Conservation (phyloP, 1,140 invertebrate genomes). For the Drosophila kepulauana region DNA sequence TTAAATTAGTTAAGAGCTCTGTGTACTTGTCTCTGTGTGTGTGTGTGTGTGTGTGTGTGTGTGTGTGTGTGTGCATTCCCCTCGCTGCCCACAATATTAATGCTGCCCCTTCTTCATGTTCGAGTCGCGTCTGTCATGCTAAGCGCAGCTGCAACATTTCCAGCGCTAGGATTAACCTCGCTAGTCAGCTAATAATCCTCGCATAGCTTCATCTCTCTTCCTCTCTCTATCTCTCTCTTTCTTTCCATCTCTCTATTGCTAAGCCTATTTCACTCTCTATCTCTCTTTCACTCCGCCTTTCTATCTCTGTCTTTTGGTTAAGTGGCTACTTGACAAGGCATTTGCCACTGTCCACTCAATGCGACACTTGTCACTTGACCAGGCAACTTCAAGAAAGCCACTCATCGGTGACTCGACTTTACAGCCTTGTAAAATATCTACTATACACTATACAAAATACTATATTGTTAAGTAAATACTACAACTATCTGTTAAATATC, state of each 20-base stretch:
- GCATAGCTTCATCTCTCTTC: too few species aligned
- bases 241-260: not conserved
- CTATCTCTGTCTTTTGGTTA: not conserved
- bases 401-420: not conserved
- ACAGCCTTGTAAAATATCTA: not conserved
- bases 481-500: too few species aligned
- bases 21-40: not conserved
- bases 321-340: slow-evolving; percentile 9
- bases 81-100: not conserved
- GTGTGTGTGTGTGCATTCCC: too few species aligned
- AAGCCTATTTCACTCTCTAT: not conserved
- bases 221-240: not conserved
- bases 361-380: not conserved
- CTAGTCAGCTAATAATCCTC: slow-evolving; percentile 3
- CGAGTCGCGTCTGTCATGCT: not conserved
- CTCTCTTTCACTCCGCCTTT: not conserved
- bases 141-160: not conserved
- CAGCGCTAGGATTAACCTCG: not conserved
- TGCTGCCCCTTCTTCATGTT: too few species aligned
- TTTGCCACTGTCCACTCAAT: not conserved
- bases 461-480: too few species aligned
- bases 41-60: too few species aligned
- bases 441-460: too few species aligned
- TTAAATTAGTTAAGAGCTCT: slow-evolving; percentile 62
- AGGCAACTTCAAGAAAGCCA: not conserved